Conservation (phyloP, 2,113 vertebrate genomes). For the Columbina picui region DNA sequence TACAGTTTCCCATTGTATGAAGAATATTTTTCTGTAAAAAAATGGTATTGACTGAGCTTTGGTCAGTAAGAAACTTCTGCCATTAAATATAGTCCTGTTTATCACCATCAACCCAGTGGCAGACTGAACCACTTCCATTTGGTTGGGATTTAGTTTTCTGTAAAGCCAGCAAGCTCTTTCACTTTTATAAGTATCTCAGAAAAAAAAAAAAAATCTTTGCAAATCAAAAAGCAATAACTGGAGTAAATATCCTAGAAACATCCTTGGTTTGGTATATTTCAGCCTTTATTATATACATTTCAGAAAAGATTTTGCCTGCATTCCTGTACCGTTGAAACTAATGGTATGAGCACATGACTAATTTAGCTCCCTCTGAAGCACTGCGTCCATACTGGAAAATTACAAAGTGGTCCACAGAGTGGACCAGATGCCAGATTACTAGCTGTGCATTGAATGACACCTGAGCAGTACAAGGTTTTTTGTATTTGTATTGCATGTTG, state of each 20-base stretch:
- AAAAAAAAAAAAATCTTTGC: background rate
- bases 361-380: background rate
- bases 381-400: background rate
- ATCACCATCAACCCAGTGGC: background rate
- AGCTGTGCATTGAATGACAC: background rate
- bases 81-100: background rate
- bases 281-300: background rate
- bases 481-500: background rate
- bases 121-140: background rate
- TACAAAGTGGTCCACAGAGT: background rate
- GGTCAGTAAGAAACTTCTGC: background rate
- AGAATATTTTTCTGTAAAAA: background rate
- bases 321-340: background rate
- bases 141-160: background rate
- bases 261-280: background rate
- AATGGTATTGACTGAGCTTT: background rate
- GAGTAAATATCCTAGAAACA: background rate
- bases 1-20: background rate
- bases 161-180: background rate
- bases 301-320: background rate
- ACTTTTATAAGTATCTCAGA: background rate
- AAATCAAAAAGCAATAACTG: background rate
- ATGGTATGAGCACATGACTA: background rate
- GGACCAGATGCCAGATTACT: background rate
- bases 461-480: background rate